Base-by-base conservation (phyloP, 2,797 vertebrate species). In the Mareca penelope region DNA sequence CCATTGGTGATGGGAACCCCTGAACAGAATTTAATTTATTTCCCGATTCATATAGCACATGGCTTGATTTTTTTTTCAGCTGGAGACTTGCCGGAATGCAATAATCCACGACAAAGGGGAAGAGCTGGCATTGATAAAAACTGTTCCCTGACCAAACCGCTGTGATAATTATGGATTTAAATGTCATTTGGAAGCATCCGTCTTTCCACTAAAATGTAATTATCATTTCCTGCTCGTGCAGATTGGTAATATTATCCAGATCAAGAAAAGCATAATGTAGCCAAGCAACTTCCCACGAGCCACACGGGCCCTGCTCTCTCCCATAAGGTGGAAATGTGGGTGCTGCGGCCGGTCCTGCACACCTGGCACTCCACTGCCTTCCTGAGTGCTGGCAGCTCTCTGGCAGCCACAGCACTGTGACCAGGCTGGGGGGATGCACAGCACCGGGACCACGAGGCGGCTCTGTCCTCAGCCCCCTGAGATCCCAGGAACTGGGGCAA, bases 11-110 rank as follows among this genome's bases (percentile, higher is more conserved):
- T 0, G 44, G 64, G 63, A 19, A 39, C 48, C 42, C 61, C 80
- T 3, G n/a, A 44, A 2, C 8, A 9, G 53, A 0, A 8, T 48
- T 55, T 18, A 15, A 68, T 80, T 85, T 3, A 5, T 46, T 57
- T 55, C 78, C 28, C 11, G 8, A 12, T 55, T 61, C 65, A 48
- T 15, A 37, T 7, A 2, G 71, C 0, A 0, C 65, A 11, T 18
- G 61, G 79, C 68, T 52, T 17, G 29, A 19, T 31, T 44, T 40
- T 40, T 59, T 16, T 39, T 56, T 80, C 89, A 68, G 40, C 56
- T 83, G 81, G 94, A 95, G 88, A 60, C 52, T 18, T 85, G 87
- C 92, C 88, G 12, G 12, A n/a, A 77, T 4, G 22, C 81, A 92
- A 79, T 16, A 71, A 16, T 10, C 24, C 7, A 5, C 21, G 59